phyloP scores from a whole-genome alignment of 2,797 vertebrate species.

The Phoebastria nigripes region DNA sequence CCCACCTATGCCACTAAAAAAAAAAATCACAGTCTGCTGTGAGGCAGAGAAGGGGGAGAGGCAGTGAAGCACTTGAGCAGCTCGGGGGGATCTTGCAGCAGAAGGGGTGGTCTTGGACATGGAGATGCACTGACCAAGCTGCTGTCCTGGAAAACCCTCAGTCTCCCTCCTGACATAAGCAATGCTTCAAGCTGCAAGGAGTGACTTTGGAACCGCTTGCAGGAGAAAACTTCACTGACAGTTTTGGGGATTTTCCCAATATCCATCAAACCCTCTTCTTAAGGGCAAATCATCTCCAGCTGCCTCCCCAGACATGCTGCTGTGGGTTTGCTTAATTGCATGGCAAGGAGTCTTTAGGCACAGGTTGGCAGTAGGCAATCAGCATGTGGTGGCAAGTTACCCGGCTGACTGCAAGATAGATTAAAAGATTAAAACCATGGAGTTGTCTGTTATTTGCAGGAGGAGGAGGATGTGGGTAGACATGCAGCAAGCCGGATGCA shows the following conservation, averaged over 20 bases:
- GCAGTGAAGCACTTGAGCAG: not conserved
- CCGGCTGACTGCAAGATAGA: not conserved
- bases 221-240: not conserved
- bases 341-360: slow-evolving; percentile 34
- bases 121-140: not conserved
- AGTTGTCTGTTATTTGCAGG: slow-evolving; percentile 20
- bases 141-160: not conserved
- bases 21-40: no score
- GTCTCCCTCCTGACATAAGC: not conserved
- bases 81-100: no score
- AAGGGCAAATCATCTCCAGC: not conserved
- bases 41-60: not conserved
- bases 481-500: slow-evolving; percentile 31
- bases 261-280: not conserved
- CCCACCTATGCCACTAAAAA: not conserved
- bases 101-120: not conserved
- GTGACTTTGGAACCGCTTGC: not conserved
- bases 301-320: slow-evolving; percentile 19
- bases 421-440: not conserved
- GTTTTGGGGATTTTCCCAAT: not conserved
- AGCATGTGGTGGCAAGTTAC: slow-evolving; percentile 47
- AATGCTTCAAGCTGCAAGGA: not conserved
- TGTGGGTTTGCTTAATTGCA: not conserved
- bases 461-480: slow-evolving; percentile 49
- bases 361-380: slow-evolving; percentile 51